Base-by-base conservation (phyloP, 30 jellyfish, hydroid and myxozoan genomes). In the Pseudorhiza aurosa region DNA sequence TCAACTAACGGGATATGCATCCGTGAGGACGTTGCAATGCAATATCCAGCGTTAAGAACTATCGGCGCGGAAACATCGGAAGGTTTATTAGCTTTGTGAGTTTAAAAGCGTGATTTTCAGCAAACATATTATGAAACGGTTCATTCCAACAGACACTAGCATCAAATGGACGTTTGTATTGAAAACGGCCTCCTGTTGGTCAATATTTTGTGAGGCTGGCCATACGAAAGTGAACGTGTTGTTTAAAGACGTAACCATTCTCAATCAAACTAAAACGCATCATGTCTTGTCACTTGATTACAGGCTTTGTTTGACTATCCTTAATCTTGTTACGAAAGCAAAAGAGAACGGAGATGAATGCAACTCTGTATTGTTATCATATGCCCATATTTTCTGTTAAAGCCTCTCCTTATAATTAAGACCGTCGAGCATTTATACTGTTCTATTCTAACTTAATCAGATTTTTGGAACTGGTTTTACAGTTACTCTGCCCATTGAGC, bases 241-340 rank as follows among this genome's bases (percentile, higher is more conserved):
- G 59, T 70, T 46, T 29, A 70, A 70, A 31, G 71, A 70, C 62
- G 83, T 55, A 70, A 70, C 59, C 71, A 46, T 19, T 70, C 31
- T 46, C 56, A 46, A 70, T 70, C 37, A 70, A 70, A 26, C 39
- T 43, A 10, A 45, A 57, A 47, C n/a, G n/a, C 18, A 33, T 22
- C n/a, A 42, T 31, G 77, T 58, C 77, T 27, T 42, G 26, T 64
- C 32, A 35, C 57, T 39, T 4, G 36, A 64, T 64, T 64, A 64
- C 77, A 31, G 35, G 37, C 36, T 64, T 64, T 64, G 27, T 64
- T 64, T 17, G n/a, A 33, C 19, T 30, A 31, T 33, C 58, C 18
- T 42, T 64, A 64, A 64, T 64, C 77, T 18, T 64, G 50, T 64
- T 64, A 64, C 77, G 59, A 64, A 64, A 64, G 77, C 71, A 70